These are phyloP conservation scores for Auanema sp. DNA, from an alignment of 2,888 invertebrate species.

Conservation along the genomic window DNA sequence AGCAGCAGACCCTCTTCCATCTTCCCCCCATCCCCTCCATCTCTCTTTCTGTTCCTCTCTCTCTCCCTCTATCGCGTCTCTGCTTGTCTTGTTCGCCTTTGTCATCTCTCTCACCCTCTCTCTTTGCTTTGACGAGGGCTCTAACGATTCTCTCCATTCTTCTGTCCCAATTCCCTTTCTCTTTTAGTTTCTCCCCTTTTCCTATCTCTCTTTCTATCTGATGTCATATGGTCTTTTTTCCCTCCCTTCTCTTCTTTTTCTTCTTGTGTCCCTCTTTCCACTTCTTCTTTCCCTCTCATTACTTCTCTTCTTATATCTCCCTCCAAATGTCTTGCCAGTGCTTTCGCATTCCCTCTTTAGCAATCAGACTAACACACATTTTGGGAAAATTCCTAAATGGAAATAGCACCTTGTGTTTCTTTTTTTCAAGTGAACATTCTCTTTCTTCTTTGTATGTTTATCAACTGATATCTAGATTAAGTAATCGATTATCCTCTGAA, in stretches of 20 bases:
- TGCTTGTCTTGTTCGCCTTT: not conserved
- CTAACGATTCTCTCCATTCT: conserved; percentile 3
- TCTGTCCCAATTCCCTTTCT: conserved; percentile 8
- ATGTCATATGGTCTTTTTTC: not conserved
- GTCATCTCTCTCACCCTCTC: conserved; percentile 4
- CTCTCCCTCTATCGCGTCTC: conserved; percentile 12
- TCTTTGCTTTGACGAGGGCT: conserved; percentile 5
- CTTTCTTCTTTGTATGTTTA: not conserved
- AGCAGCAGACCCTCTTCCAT: conserved; percentile 8
- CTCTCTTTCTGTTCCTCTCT: conserved; percentile 18
- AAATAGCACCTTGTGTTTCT: not conserved
- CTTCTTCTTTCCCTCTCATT: not conserved
- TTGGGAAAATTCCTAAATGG: not conserved
- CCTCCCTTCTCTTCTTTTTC: conserved; percentile 1
- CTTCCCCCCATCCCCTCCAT: conserved; percentile 8
- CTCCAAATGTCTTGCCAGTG: conserved; percentile 1
- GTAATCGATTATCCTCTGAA: too few species aligned
- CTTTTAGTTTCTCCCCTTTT: not conserved
- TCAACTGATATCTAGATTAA: not conserved
- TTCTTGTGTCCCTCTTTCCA: conserved; percentile 3
- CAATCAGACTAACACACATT: not conserved
- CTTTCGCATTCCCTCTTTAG: not conserved
- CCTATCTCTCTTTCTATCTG: conserved; percentile 9
- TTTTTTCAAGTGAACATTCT: not conserved
- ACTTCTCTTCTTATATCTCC: not conserved